These are phyloP conservation scores for Malaclemys terrapin DNA, from an alignment of 2,113 vertebrate genomes.

Conservation along the genomic window DNA sequence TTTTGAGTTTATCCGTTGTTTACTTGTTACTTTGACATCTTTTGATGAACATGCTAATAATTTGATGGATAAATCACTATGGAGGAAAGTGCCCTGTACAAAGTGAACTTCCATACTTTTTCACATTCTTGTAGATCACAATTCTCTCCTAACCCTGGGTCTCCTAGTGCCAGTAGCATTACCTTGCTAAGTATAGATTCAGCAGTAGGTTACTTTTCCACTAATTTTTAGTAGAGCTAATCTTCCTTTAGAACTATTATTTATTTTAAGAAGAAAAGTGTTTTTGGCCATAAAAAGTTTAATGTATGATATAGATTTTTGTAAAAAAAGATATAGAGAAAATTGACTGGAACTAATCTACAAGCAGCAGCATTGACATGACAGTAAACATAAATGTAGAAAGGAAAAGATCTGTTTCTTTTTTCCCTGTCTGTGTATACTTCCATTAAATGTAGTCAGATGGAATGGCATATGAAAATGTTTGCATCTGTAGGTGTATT, in stretches of 20 bases:
- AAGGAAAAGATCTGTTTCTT: accelerated
- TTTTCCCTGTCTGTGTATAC: not conserved
- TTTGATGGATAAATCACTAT: too few species aligned
- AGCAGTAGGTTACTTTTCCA: not conserved
- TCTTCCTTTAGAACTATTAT: too few species aligned
- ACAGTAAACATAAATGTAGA: not conserved
- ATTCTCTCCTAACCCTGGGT: not conserved
- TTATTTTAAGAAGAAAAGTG: too few species aligned
- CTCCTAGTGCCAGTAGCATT: not conserved
- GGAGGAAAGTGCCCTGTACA: too few species aligned
- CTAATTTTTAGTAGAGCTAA: too few species aligned
- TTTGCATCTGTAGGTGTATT: accelerated
- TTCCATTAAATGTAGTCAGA: accelerated
- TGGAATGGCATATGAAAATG: accelerated
- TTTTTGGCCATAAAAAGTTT: not conserved
- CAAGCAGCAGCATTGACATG: not conserved
- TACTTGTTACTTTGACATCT: too few species aligned
- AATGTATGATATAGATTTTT: not conserved
- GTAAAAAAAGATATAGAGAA: accelerated
- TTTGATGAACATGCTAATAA: too few species aligned
- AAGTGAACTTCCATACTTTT: too few species aligned
- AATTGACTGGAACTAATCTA: accelerated
- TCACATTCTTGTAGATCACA: not conserved
- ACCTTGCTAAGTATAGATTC: accelerated
- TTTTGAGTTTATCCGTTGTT: too few species aligned